Base-by-base conservation (phyloP, 2,797 vertebrate genomes). In the Hydrolagus colliei region DNA sequence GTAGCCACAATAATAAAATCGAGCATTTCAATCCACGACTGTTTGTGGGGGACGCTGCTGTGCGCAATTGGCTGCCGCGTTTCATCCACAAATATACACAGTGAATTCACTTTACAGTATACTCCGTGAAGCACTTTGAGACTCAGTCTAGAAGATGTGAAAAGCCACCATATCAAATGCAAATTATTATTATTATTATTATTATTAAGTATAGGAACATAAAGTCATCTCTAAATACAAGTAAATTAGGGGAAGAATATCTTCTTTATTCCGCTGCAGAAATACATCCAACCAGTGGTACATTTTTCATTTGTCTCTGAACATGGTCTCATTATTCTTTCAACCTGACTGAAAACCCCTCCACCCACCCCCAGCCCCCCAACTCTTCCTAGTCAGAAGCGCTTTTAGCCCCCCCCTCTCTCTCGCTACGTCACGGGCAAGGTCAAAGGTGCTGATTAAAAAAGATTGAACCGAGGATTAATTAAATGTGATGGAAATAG, bases 401-500 rank as follows among this genome's bases (percentile, higher is more conserved):
- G 41, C 62, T 84, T 84, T 84, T 84, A 65, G 41, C 22, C 79
- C 62, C 65, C 27, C 27, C 1, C 79, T 32, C 65, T 84, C 41
- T 84, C 65, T 84, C 22, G 9, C 68, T 63, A 71, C 41, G 65
- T 71, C 71, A 35, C 65, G 6, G 68, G 32, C 32, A 67, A 22
- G 75, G 79, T 84, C 79, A 71, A 84, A 84, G 79, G 65, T 71
- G 79, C 71, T 84, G 71, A 84, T 84, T 84, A 84, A 41, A 84
- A 84, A 84, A 84, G 79, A 84, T 68, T 84, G 79, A 32, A 35
- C 32, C 41, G 22, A 84, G 71, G 71, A 84, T 84, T 84, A 84
- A 84, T 84, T 84, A 84, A 84, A 84, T 84, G 79, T 84, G 79
- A 84, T 84, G 79, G 79, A 84, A 84, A 67, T 68, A 84, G 41